Evolutionary conservation across 2,888 invertebrate species (phyloP).

Genomic region (Incurvaria masculella): DNA sequence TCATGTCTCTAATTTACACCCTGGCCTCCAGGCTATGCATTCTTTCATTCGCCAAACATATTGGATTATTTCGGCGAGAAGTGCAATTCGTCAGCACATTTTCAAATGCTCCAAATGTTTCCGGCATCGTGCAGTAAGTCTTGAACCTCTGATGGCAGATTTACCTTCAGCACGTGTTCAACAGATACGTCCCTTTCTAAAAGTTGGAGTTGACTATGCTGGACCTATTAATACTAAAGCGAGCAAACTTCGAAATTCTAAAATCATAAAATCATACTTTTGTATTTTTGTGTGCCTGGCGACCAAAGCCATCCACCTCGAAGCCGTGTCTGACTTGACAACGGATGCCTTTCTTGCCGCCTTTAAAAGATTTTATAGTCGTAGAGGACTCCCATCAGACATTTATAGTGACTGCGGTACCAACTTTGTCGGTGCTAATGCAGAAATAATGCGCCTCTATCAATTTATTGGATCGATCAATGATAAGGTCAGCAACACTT

Average conservation of each 20-base stretch:
- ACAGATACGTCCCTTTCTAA: background rate
- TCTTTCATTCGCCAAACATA: background rate
- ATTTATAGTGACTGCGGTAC: slow-evolving; percentile 9
- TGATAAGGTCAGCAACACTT: background rate
- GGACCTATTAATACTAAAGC: background rate
- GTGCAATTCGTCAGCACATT: background rate
- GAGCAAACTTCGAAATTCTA: slow-evolving; percentile 12
- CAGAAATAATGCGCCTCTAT: background rate
- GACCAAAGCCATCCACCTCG: slow-evolving; percentile 21
- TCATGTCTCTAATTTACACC: background rate
- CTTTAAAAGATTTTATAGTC: slow-evolving; percentile 15
- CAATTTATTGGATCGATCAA: background rate
- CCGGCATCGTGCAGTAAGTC: background rate
- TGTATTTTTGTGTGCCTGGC: background rate
- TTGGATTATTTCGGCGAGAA: background rate
- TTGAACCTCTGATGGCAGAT: slow-evolving; percentile 13
- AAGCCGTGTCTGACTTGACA: slow-evolving; percentile 18
- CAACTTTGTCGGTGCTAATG: slow-evolving; percentile 11
- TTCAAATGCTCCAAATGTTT: background rate
- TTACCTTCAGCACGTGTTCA: slow-evolving; percentile 10
- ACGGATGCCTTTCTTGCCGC: slow-evolving; percentile 17
- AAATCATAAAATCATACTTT: background rate
- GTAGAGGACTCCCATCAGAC: slow-evolving; percentile 9
- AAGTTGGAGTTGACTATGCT: background rate
- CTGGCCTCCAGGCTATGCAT: background rate